phyloP scores from a whole-genome alignment of 2,797 vertebrate species.

The Salarias fasciatus region DNA sequence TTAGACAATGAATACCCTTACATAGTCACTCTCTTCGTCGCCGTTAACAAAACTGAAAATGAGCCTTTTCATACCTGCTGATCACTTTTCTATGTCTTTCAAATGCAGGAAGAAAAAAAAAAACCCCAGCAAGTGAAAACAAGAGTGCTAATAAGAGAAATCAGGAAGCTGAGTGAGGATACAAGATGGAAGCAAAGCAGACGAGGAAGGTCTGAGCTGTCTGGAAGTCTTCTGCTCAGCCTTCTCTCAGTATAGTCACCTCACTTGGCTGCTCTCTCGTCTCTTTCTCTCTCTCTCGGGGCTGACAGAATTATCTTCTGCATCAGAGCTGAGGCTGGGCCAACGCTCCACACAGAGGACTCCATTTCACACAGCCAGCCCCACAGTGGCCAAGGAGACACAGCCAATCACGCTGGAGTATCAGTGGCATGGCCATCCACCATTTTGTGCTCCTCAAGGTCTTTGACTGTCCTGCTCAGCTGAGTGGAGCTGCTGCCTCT shows the following conservation, averaged over 20 bases:
- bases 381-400: conserved; percentile 80
- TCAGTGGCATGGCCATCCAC: conserved; percentile 81
- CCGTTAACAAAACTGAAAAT: conserved; percentile 39
- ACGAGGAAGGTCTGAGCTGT: conserved; percentile 53
- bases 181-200: conserved; percentile 43
- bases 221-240: conserved; percentile 81
- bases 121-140: not conserved
- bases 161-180: conserved; percentile 29
- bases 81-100: conserved; percentile 1
- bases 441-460: conserved; percentile 88
- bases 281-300: conserved; percentile 76
- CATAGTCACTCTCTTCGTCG: conserved; percentile 40
- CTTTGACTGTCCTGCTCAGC: conserved; percentile 78
- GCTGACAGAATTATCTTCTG: conserved; percentile 97
- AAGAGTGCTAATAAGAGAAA: conserved; percentile 32
- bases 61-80: conserved; percentile 38
- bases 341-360: conserved; percentile 90
- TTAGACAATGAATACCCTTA: conserved; percentile 65
- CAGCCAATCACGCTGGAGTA: conserved; percentile 75
- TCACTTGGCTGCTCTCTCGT: conserved; percentile 72
- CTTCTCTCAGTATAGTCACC: conserved; percentile 91
- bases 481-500: conserved; percentile 66
- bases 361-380: conserved; percentile 88
- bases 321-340: conserved; percentile 93
- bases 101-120: conserved; percentile 19